Base-by-base conservation (phyloP, 2,888 invertebrate genomes). In the Serrognathus titanus region DNA sequence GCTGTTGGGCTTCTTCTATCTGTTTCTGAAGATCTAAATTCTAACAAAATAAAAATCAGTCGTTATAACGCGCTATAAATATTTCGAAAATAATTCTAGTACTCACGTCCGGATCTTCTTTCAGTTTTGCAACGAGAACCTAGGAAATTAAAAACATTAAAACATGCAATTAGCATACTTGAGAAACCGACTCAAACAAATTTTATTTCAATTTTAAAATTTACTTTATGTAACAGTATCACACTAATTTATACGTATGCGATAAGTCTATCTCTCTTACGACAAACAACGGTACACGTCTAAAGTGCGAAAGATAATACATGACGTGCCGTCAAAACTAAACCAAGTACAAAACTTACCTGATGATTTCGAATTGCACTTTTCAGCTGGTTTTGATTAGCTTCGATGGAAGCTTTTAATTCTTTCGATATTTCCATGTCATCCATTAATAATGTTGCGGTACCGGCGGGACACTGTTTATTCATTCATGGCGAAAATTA, bases 331-430 rank as follows among this genome's bases (percentile, higher is more conserved):
- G 40, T 10, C 43, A 58, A 53, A 47, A 47, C 39, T 53, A 53
- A n/a, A 3, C 10, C 37, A 43, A 39, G 48, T 53, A 11, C 20
- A 47, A 58, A 59, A 71, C 70, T 76, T 75, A 78, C 78, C 75
- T 78, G 78, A 71, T 78, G 78, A 70, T 73, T 73, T 62, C 71
- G 67, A 67, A 78, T 77, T 55, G 76, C 77, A 63, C 69, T 71
- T 73, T 74, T 75, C 64, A 78, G 66, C 64, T 73, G 71, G 54
- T 67, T 71, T 66, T 78, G 77, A 64, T 75, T 77, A 47, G 63
- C 62, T 64, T 75, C 73, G 47, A 78, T 74, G 61, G 73, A 72
- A 55, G 63, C 67, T 65, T 74, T 76, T 57, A 78, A 65, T 62
- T 73, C 74, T 63, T 75, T 74, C 11, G 73, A 69, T 55, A 78